Percentiles rank a stretch among this genome's conserved stretches.
Conservation (phyloP, 2,113 vertebrate genomes). For the Cheilinus undulatus region DNA sequence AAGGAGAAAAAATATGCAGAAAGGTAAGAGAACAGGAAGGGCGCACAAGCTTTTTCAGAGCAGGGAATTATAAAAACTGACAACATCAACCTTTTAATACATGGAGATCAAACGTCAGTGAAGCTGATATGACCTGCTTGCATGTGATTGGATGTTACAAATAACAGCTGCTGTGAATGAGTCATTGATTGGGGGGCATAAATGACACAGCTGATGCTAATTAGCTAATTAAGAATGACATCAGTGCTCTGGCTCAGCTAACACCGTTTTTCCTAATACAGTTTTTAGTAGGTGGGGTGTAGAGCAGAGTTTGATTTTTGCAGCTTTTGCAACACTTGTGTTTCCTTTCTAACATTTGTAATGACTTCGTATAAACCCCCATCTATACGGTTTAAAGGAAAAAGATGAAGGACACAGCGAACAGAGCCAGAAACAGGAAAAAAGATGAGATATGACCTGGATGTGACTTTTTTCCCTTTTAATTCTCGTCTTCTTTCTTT, state of each 20-base stretch:
- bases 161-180: slow-evolving; percentile 15
- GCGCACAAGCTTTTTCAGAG: too few relatives aligned
- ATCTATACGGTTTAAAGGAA: background rate
- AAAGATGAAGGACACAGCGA: background rate
- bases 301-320: too few relatives aligned
- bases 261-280: too few relatives aligned
- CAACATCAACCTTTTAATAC: too few relatives aligned
- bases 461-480: slow-evolving; percentile 39
- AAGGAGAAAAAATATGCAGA: too few relatives aligned
- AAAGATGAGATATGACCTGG: slow-evolving; percentile 9
- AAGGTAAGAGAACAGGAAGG: too few relatives aligned
- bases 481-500: slow-evolving; percentile 47
- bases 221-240: background rate
- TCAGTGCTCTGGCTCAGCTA: too few relatives aligned
- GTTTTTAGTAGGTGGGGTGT: background rate
- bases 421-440: background rate
- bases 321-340: background rate
- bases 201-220: slow-evolving; percentile 5
- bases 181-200: slow-evolving; percentile 3
- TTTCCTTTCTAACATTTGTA: background rate
- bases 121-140: too few relatives aligned
- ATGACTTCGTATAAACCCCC: background rate
- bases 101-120: too few relatives aligned
- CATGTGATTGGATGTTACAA: slow-evolving; percentile 19
- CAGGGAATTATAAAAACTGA: too few relatives aligned